A percentile compares a stretch with the other conserved stretches of the same genome.
Conservation (phyloP, 2,113 vertebrate species). For the Cheirogaleus medius region DNA sequence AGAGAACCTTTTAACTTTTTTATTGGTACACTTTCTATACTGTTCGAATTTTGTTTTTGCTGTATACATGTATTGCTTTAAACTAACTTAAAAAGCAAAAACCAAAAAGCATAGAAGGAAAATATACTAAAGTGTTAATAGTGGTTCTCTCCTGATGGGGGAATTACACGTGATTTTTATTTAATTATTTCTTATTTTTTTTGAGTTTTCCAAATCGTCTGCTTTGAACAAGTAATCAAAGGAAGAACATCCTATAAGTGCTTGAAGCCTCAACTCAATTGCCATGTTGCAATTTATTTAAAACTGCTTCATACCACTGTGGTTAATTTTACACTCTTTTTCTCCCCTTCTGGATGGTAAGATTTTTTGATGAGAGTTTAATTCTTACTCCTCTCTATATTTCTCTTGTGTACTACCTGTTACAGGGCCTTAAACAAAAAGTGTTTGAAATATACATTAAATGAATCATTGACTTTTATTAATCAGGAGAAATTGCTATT, state of each 20-base stretch:
- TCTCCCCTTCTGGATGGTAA: not conserved
- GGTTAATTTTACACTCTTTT: not conserved
- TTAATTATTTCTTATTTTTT: not conserved
- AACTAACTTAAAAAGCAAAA: constrained; percentile 10
- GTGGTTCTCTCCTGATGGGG: not conserved
- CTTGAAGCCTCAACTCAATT: not conserved
- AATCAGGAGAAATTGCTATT: not conserved
- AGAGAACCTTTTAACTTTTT: not conserved
- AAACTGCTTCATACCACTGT: not conserved
- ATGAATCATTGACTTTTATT: not conserved
- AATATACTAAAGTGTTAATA: not conserved
- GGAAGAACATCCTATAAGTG: not conserved
- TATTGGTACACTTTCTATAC: not conserved
- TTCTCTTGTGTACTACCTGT: not conserved
- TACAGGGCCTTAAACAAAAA: not conserved
- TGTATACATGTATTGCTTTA: not conserved
- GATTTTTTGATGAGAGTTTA: not conserved
- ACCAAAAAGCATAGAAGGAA: not conserved
- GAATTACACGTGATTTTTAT: not conserved
- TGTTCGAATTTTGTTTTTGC: not conserved
- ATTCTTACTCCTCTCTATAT: not conserved
- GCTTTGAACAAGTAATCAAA: not conserved
- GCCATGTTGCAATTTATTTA: not conserved
- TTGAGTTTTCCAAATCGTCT: not conserved
- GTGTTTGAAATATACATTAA: not conserved